These are phyloP conservation scores for Orthochromis malagaraziensis DNA, from an alignment of 2,113 vertebrate genomes.

Conservation along the genomic window DNA sequence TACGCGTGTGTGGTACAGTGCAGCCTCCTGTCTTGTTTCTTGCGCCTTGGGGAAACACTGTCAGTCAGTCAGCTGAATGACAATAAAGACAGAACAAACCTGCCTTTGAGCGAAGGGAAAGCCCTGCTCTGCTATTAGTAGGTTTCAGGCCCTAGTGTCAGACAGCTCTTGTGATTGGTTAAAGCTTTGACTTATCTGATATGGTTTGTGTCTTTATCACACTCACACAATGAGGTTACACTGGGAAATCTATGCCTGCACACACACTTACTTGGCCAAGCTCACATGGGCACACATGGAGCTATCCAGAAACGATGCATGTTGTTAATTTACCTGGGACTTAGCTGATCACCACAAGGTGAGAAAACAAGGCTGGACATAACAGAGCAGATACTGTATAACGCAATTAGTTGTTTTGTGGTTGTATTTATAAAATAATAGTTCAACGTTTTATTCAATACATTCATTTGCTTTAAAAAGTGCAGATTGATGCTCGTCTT, in stretches of 20 bases:
- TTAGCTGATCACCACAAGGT: background rate
- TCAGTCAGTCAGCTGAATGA: slow-evolving; percentile 40
- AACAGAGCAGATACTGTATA: background rate
- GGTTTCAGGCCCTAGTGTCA: background rate
- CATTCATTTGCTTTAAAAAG: background rate
- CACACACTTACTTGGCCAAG: background rate
- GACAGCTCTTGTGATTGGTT: background rate
- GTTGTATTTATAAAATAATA: background rate
- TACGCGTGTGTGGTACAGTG: slow-evolving; percentile 34
- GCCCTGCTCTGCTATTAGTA: background rate
- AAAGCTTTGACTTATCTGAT: background rate
- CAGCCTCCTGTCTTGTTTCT: slow-evolving; percentile 19
- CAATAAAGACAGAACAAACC: slow-evolving; percentile 18
- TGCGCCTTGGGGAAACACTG: slow-evolving; percentile 29
- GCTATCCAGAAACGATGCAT: background rate
- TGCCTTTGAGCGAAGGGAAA: slow-evolving; percentile 13
- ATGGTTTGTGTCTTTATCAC: slow-evolving; percentile 2
- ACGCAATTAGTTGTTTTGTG: background rate
- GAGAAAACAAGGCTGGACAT: background rate
- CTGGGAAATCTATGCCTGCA: background rate
- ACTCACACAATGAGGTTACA: background rate
- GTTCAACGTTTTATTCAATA: background rate
- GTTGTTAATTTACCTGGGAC: background rate
- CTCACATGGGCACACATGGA: background rate
- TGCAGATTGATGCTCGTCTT: background rate